Percentiles rank a stretch among this genome's conserved stretches.
Evolutionary conservation across 2,888 invertebrate genomes (phyloP).

Genomic region (Linhomoeus sp.): DNA sequence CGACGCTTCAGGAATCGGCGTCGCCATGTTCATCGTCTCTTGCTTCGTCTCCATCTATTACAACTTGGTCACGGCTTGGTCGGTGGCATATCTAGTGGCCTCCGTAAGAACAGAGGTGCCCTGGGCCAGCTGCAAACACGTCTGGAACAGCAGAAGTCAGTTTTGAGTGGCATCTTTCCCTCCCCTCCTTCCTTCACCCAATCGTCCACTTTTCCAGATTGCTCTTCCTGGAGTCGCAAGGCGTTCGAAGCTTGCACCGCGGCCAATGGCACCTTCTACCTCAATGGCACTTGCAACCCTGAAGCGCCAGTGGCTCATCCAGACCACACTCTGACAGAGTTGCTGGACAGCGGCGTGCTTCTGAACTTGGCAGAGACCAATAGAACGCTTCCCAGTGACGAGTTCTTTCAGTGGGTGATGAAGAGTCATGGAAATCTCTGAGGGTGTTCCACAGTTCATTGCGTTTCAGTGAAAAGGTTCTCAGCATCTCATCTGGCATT

Average conservation of each 20-base stretch:
- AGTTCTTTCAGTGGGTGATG: constrained; percentile 32
- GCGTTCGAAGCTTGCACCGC: constrained; percentile 12
- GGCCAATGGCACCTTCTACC: constrained; percentile 18
- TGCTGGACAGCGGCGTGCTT: neutral
- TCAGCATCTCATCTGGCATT: constrained; percentile 18
- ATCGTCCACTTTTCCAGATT: constrained; percentile 10
- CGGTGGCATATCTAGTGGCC: constrained; percentile 40
- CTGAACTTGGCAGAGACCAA: constrained; percentile 6
- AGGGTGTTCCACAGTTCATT: neutral
- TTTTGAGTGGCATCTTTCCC: neutral
- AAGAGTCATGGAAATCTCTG: neutral
- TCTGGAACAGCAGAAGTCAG: constrained; percentile 49
- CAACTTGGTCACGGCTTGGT: constrained; percentile 38
- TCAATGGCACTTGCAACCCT: constrained; percentile 18
- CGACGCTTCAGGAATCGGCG: constrained; percentile 33
- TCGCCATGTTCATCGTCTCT: constrained; percentile 38
- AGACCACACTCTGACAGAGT: neutral
- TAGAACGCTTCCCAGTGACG: constrained; percentile 33
- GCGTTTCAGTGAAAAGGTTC: constrained; percentile 19
- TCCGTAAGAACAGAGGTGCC: constrained; percentile 67
- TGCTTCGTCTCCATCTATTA: constrained; percentile 36
- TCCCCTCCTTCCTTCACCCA: neutral
- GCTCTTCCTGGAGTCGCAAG: constrained; percentile 17
- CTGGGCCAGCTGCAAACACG: constrained; percentile 66
- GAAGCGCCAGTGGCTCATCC: neutral